Evolutionary conservation across 2,113 vertebrate species (phyloP).

Genomic region (Cynoglossus semilaevis): DNA sequence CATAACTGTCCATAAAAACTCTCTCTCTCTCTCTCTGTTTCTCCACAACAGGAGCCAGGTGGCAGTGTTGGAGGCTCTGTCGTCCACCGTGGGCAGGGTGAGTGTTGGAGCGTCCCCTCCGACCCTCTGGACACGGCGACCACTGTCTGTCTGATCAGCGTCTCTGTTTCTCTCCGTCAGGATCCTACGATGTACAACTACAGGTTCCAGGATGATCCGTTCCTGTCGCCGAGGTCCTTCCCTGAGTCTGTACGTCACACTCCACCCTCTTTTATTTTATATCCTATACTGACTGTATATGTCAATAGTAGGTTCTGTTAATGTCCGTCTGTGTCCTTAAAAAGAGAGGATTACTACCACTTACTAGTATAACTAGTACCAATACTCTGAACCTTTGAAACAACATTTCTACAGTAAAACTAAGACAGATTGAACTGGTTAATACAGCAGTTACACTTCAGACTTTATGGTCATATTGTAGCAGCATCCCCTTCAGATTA

Average conservation of each 20-base stretch:
- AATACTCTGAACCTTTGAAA: no score
- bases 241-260: conserved; percentile 78
- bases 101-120: conserved; percentile 40
- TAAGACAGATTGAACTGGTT: no score
- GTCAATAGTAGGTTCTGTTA: no score
- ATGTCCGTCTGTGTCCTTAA: no score
- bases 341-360: no score
- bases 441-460: no score
- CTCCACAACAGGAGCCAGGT: conserved; percentile 81
- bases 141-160: background rate
- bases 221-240: conserved; percentile 79
- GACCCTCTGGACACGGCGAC: background rate
- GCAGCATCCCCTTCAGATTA: no score
- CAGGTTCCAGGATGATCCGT: conserved; percentile 89
- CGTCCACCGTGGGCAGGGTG: conserved; percentile 85
- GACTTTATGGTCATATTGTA: no score
- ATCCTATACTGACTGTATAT: background rate
- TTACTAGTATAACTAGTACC: no score
- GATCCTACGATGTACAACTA: conserved; percentile 85
- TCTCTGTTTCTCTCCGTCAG: conserved; percentile 57
- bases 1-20: no score
- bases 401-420: no score
- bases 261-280: background rate
- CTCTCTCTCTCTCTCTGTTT: background rate
- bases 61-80: conserved; percentile 85